Percentiles rank a stretch among this genome's conserved stretches.
Conservation (phyloP, 2,888 invertebrate genomes). For the Phoenoteleia sp. region DNA sequence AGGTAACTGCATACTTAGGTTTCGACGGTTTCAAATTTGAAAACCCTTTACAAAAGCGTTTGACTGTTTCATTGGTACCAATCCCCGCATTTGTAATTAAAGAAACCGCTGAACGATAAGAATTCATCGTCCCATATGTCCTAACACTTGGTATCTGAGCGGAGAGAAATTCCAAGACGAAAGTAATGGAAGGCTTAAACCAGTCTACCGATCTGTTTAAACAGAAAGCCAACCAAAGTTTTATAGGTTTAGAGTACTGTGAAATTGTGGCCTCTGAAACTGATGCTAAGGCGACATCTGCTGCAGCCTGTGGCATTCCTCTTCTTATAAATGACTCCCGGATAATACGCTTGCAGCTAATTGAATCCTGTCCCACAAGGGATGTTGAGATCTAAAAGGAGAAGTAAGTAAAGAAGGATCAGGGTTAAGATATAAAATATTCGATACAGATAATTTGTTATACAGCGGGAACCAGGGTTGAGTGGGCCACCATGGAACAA, state of each 20-base stretch:
- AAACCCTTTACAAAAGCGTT: slow-evolving; percentile 54
- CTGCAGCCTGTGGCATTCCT: slow-evolving; percentile 44
- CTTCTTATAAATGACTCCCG: slow-evolving; percentile 66
- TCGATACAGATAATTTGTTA: slow-evolving; percentile 21
- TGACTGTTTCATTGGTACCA: too few relatives aligned
- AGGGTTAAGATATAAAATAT: slow-evolving; percentile 73
- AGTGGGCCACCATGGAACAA: slow-evolving; percentile 75
- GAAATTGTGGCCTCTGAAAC: slow-evolving; percentile 51
- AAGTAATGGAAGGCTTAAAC: slow-evolving; percentile 27
- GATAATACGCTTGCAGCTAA: slow-evolving; percentile 79
- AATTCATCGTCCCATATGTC: slow-evolving; percentile 53
- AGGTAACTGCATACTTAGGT: slow-evolving; percentile 76
- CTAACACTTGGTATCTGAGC: too few relatives aligned
- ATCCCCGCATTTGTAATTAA: too few relatives aligned
- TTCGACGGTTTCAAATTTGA: slow-evolving; percentile 47
- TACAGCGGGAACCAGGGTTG: slow-evolving; percentile 80
- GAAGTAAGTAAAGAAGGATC: slow-evolving; percentile 70
- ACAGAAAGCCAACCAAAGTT: slow-evolving; percentile 51
- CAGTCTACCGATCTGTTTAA: slow-evolving; percentile 12
- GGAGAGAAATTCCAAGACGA: slow-evolving; percentile 28
- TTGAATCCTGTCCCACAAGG: slow-evolving; percentile 73
- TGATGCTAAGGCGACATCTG: slow-evolving; percentile 15
- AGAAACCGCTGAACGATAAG: slow-evolving; percentile 43
- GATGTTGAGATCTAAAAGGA: slow-evolving; percentile 75
- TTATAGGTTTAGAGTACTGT: slow-evolving; percentile 70